Conservation (phyloP, 2,797 vertebrate genomes). For the Manis pentadactyla region DNA sequence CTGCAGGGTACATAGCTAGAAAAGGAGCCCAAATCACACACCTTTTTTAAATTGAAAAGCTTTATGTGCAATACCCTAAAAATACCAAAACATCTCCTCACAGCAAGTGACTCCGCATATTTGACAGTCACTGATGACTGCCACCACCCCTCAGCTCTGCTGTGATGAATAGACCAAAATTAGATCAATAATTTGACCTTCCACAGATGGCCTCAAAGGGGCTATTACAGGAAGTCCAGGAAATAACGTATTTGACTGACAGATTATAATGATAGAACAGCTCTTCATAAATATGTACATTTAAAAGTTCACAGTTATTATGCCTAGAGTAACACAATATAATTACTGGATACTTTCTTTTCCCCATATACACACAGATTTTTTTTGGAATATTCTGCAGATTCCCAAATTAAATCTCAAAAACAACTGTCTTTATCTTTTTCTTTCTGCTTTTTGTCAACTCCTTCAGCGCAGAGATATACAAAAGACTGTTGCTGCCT, state of each 20-base stretch:
- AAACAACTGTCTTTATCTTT: not conserved
- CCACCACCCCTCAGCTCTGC: not conserved
- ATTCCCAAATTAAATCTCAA: slow-evolving; percentile 47
- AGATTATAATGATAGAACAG: slow-evolving; percentile 39
- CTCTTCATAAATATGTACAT: slow-evolving; percentile 5
- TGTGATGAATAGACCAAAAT: not conserved
- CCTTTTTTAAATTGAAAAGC: not conserved
- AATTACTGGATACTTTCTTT: slow-evolving; percentile 23
- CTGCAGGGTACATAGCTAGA: not conserved
- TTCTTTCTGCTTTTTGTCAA: not conserved
- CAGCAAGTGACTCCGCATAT: not conserved
- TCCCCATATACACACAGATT: not conserved
- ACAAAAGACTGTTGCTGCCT: not conserved
- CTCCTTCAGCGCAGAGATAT: not conserved
- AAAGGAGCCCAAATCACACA: not conserved
- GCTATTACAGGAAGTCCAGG: not conserved
- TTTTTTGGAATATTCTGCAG: slow-evolving; percentile 13
- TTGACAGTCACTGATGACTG: not conserved
- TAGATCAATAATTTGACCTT: slow-evolving; percentile 23
- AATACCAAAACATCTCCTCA: not conserved
- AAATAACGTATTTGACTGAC: slow-evolving; percentile 43
- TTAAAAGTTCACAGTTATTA: slow-evolving; percentile 61
- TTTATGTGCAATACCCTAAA: not conserved
- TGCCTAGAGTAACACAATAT: not conserved
- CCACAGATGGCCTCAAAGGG: not conserved